A percentile compares a stretch with the other conserved stretches of the same genome.
These are phyloP conservation scores for Microtus montanus DNA, from an alignment of 2,113 vertebrate genomes.

Conservation along the genomic window DNA sequence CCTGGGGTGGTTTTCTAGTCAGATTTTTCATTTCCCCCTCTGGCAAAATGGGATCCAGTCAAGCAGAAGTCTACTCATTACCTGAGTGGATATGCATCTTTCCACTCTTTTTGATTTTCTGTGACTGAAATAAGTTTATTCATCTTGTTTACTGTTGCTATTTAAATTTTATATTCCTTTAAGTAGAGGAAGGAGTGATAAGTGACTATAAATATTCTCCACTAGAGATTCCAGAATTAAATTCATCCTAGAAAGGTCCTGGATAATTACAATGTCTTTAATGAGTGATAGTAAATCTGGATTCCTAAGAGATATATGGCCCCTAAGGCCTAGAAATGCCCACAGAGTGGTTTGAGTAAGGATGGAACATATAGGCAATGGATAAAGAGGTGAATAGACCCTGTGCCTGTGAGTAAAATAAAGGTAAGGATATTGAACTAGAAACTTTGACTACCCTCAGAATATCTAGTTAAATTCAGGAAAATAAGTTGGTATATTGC, in stretches of 20 bases:
- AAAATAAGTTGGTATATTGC: background rate
- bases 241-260: background rate
- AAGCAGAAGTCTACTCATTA: background rate
- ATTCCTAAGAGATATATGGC: conserved; percentile 17
- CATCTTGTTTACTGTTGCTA: background rate
- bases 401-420: background rate
- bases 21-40: accelerated
- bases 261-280: background rate
- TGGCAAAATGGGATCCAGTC: background rate
- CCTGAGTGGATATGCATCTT: no score
- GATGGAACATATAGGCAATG: background rate
- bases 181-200: background rate
- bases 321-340: background rate
- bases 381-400: background rate
- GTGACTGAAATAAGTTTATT: background rate
- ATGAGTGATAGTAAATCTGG: conserved; percentile 40
- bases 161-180: background rate
- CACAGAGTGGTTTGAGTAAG: background rate
- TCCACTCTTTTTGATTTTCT: accelerated
- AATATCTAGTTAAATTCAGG: background rate
- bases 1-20: background rate
- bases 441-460: background rate
- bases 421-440: background rate
- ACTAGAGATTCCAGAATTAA: background rate
- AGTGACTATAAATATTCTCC: background rate